Conservation (phyloP, 2,888 invertebrate genomes). For the Cheilosia variabilis region DNA sequence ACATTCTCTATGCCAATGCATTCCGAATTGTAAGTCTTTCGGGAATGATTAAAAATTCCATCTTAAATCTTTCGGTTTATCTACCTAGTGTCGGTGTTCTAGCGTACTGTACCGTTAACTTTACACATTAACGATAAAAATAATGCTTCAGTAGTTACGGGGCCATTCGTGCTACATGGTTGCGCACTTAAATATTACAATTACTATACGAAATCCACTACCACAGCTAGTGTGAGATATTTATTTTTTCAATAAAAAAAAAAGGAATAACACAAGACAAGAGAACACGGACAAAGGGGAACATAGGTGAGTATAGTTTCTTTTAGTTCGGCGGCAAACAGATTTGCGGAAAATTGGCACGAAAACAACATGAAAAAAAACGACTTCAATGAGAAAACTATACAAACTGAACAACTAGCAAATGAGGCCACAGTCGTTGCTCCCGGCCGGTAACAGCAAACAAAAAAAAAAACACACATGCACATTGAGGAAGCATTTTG, state of each 20-base stretch:
- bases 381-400: constrained; percentile 2
- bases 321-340: neutral
- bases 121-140: no score
- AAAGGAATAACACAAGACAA: neutral
- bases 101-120: no score
- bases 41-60: no score
- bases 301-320: neutral
- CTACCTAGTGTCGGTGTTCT: no score
- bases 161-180: no score
- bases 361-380: constrained; percentile 12
- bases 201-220: no score
- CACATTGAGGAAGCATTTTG: constrained; percentile 38
- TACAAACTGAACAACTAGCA: neutral
- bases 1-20: no score
- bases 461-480: neutral
- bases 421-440: constrained; percentile 31
- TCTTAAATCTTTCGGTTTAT: no score
- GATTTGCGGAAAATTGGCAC: constrained; percentile 11
- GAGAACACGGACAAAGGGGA: neutral
- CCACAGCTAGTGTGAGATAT: neutral
- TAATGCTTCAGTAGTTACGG: no score
- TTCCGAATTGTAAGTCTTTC: no score
- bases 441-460: constrained; percentile 4
- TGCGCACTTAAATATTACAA: no score
- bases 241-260: neutral